A percentile compares a stretch with the other conserved stretches of the same genome.
These are phyloP conservation scores for Leptobrachium leishanense DNA, from an alignment of 2,113 vertebrate genomes.

Conservation along the genomic window DNA sequence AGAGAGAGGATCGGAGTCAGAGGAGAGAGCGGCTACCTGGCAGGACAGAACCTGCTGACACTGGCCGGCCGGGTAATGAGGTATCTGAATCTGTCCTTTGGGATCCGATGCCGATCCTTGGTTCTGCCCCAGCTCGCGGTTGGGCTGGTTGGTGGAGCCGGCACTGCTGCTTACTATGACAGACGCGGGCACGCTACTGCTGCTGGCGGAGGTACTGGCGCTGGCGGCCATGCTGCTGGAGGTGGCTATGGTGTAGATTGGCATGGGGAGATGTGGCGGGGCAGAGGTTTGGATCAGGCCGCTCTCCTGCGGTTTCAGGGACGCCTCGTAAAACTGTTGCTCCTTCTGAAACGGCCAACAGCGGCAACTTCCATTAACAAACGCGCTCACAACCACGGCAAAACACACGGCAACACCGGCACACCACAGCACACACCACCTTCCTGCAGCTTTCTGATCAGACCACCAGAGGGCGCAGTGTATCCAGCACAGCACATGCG, in stretches of 20 bases:
- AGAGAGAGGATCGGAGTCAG: conserved; percentile 59
- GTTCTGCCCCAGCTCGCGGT: conserved; percentile 62
- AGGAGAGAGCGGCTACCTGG: conserved; percentile 76
- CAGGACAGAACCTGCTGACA: conserved; percentile 76
- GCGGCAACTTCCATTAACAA: conserved; percentile 33
- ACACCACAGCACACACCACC: too few species aligned
- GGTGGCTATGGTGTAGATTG: conserved; percentile 55
- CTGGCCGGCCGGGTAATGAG: conserved; percentile 70
- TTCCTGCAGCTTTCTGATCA: background rate
- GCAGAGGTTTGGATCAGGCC: conserved; percentile 71
- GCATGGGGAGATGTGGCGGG: conserved; percentile 62
- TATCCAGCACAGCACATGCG: too few species aligned
- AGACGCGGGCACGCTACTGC: conserved; percentile 81
- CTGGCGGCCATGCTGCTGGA: too few species aligned
- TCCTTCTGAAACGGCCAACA: conserved; percentile 74
- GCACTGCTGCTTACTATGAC: conserved; percentile 87
- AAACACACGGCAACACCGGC: too few species aligned
- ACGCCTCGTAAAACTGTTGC: conserved; percentile 62
- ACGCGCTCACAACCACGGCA: conserved; percentile 14
- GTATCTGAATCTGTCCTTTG: conserved; percentile 52
- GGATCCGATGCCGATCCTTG: conserved; percentile 59
- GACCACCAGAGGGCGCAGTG: background rate
- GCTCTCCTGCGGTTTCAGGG: conserved; percentile 59
- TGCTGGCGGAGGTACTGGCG: conserved; percentile 57
- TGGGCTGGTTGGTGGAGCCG: conserved; percentile 63